Conservation (phyloP, 1,140 invertebrate species). For the Panulirus ornatus region DNA sequence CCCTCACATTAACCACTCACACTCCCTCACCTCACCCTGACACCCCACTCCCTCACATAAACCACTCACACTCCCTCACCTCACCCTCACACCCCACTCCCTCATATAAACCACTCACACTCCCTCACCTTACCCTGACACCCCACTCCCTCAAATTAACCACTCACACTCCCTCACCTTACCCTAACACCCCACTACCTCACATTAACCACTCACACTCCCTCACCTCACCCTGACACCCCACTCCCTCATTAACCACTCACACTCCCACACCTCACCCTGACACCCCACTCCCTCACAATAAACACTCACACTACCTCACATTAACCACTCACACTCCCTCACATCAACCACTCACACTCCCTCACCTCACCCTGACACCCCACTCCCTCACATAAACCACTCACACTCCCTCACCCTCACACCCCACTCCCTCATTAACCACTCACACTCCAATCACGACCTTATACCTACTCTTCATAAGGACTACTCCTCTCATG, state of each 20-base stretch:
- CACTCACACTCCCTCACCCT: not conserved
- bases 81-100: no score
- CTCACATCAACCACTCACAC: not conserved
- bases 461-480: no score
- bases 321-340: not conserved
- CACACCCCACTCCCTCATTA: not conserved
- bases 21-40: no score
- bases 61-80: no score
- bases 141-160: not conserved
- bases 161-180: not conserved
- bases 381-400: no score
- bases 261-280: not conserved
- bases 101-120: no score
- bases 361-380: not conserved
- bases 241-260: not conserved
- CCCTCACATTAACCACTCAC: no score
- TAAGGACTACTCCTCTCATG: no score
- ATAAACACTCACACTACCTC: not conserved
- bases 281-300: not conserved
- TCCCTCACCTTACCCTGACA: conserved; percentile 3
- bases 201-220: not conserved
- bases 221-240: not conserved
- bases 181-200: not conserved
- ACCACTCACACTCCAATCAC: no score
- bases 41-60: no score